These are phyloP conservation scores for Neodon shergylaensis DNA, from an alignment of 2,113 vertebrate species.

Conservation along the genomic window DNA sequence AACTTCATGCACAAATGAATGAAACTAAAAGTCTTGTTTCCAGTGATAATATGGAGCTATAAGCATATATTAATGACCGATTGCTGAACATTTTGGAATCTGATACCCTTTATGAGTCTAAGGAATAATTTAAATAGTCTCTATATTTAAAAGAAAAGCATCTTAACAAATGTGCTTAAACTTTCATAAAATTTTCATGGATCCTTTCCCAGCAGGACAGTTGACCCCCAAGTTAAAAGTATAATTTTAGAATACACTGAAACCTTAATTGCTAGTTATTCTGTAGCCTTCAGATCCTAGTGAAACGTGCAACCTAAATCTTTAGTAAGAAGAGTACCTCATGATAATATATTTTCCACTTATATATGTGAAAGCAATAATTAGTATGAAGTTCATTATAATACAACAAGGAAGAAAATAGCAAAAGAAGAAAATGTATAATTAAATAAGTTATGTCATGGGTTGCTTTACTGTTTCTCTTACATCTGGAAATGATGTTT, in stretches of 20 bases:
- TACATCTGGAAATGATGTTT: not conserved
- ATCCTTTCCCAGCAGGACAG: not conserved
- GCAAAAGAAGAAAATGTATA: conserved; percentile 19
- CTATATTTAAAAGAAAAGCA: not conserved
- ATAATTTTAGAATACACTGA: conserved; percentile 46
- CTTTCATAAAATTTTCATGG: conserved; percentile 55
- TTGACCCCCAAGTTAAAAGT: conserved; percentile 33
- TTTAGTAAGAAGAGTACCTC: conserved; percentile 37
- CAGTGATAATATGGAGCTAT: not conserved
- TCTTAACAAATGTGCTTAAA: not conserved
- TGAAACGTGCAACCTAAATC: conserved; percentile 35
- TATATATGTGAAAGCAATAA: conserved; percentile 62
- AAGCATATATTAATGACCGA: not conserved
- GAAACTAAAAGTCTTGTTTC: not conserved
- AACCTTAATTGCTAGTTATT: conserved; percentile 58
- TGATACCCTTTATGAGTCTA: not conserved
- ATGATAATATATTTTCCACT: conserved; percentile 52
- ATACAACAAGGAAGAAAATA: conserved; percentile 51
- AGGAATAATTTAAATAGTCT: conserved; percentile 2
- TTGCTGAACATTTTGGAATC: not conserved
- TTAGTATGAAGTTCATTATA: conserved; percentile 54
- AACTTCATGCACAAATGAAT: not conserved
- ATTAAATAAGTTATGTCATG: not conserved
- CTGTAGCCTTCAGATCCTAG: not conserved
- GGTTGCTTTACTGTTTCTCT: not conserved